These are phyloP conservation scores for Nemoura dubitans DNA, from an alignment of 2,888 invertebrate genomes.

Conservation along the genomic window DNA sequence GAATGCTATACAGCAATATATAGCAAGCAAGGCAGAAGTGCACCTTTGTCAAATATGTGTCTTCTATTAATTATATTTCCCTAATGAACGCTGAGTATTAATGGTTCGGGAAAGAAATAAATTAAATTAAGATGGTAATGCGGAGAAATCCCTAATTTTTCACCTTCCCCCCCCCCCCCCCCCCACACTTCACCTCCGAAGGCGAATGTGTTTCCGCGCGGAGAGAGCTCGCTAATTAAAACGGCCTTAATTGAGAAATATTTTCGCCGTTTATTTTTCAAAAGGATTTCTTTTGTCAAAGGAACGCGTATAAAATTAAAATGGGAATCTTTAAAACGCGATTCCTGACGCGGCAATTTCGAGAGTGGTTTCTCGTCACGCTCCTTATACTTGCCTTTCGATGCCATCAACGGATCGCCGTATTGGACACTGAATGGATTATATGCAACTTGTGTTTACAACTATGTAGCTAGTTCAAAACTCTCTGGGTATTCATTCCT, in stretches of 20 bases:
- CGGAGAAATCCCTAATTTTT: neutral
- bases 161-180: neutral
- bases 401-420: neutral
- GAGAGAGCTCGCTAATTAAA: neutral
- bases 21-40: neutral
- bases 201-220: neutral
- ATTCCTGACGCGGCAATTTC: neutral
- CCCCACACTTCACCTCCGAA: too few relatives aligned
- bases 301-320: neutral
- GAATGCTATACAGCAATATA: neutral
- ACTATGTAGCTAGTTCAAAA: too few relatives aligned
- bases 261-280: neutral
- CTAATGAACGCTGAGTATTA: neutral
- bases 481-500: too few relatives aligned
- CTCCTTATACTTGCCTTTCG: neutral
- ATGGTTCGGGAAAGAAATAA: constrained; percentile 5
- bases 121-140: neutral
- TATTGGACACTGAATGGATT: neutral
- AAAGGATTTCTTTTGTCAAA: neutral
- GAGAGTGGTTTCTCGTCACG: neutral
- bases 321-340: neutral
- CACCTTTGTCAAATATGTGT: constrained; percentile 12
- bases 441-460: neutral
- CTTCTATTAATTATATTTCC: neutral
- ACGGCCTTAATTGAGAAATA: neutral